These are phyloP conservation scores for Andinoacara biseriatus DNA, from an alignment of 2,113 vertebrate species.

Conservation along the genomic window DNA sequence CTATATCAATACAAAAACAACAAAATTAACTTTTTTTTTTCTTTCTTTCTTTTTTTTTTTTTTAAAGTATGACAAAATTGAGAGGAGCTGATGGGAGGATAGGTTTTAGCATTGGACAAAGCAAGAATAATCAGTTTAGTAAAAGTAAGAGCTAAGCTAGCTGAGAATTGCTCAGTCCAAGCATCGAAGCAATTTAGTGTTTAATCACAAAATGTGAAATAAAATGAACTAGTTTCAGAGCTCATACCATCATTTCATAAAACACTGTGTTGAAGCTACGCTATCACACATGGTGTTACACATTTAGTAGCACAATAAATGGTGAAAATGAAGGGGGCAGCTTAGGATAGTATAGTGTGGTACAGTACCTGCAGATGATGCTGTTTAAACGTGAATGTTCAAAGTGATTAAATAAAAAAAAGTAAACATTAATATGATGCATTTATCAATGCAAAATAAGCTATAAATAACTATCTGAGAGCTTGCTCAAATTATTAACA, in stretches of 20 bases:
- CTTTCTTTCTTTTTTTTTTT: too few species aligned
- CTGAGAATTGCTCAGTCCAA: background rate
- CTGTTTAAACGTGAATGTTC: slow-evolving; percentile 32
- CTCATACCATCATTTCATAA: background rate
- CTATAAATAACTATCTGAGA: background rate
- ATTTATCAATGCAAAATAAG: background rate
- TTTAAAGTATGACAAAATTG: background rate
- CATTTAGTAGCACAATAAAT: background rate
- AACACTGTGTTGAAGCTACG: background rate
- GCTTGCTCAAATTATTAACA: background rate
- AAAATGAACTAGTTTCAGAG: background rate
- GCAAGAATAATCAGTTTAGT: background rate
- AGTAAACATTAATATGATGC: background rate
- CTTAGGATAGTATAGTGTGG: background rate
- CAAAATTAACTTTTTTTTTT: background rate
- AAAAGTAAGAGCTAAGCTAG: background rate
- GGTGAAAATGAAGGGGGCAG: background rate
- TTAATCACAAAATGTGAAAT: background rate
- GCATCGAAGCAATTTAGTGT: background rate
- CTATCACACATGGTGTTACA: background rate
- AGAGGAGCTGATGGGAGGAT: background rate
- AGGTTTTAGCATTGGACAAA: background rate
- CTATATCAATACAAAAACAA: background rate
- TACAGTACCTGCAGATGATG: slow-evolving; percentile 42
- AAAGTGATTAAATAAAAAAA: slow-evolving; percentile 18